Percentiles rank a stretch among this genome's conserved stretches.
Conservation (phyloP, 2,113 vertebrate genomes). For the Morone saxatilis region DNA sequence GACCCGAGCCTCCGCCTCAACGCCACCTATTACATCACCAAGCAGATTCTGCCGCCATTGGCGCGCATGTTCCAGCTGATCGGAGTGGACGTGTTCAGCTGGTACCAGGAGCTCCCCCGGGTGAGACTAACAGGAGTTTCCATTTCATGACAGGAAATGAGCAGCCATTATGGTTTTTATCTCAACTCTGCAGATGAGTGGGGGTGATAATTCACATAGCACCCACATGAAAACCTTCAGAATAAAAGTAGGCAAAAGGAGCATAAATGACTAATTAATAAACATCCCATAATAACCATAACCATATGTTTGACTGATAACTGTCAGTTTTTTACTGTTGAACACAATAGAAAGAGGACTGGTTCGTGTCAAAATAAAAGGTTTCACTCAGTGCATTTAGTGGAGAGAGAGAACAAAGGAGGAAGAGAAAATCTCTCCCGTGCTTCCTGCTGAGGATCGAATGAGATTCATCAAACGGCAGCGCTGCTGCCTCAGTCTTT, state of each 20-base stretch:
- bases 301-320: background rate
- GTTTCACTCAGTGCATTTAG: constrained; percentile 4
- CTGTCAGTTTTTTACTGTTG: background rate
- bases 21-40: constrained; percentile 94
- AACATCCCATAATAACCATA: background rate
- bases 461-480: constrained; percentile 33
- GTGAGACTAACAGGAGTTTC: constrained; percentile 78
- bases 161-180: background rate
- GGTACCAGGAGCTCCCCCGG: constrained; percentile 96
- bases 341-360: background rate
- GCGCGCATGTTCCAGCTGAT: constrained; percentile 94
- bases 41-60: constrained; percentile 96
- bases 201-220: background rate
- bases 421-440: background rate
- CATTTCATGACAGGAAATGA: background rate
- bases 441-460: constrained; percentile 38
- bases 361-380: constrained; percentile 23
- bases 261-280: background rate
- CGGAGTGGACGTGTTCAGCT: constrained; percentile 95
- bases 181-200: background rate
- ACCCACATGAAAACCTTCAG: background rate
- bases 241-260: background rate
- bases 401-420: constrained; percentile 57
- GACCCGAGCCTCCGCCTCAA: constrained; percentile 92
- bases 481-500: constrained; percentile 31